Evolutionary conservation across 2,797 vertebrate genomes (phyloP), one percentile per base, ranked within the genome.

Genomic region (Rhincodon typus): DNA sequence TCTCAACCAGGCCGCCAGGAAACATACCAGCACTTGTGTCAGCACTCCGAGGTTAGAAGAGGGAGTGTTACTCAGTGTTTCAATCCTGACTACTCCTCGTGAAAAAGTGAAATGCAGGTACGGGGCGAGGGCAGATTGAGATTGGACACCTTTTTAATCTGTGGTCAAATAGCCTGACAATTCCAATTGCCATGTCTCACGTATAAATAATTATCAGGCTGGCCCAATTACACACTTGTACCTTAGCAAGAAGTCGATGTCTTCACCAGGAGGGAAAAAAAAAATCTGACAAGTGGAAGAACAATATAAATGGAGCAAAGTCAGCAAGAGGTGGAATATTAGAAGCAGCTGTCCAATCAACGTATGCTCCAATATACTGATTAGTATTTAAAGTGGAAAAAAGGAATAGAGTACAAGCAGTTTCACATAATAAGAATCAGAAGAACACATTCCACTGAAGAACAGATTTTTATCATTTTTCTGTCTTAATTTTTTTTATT

Each of bases 401-500:
- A 69, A 69, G 34, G 21, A 21, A 69, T 88, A 38, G n/a, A 67
- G 90, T 69, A 69, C 90, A 42, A 23, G 66, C n/a, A 67, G 90
- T 93, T 93, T 57, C 90, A 93, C 90, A 42, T 93, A 69, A 69
- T n/a, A 67, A 93, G 90, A 42, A 62, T 69, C 90, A 93, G 62
- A 93, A 93, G 42, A 8, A 69, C 62, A 93, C 90, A 93, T 93
- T 93, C 66, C 90, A 93, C 23, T 25, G 23, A 93, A 93, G 90
- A 42, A 93, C 90, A 69, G 90, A 93, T 93, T 69, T 57, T 93
- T 93, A 93, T 93, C 66, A 50, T 69, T 42, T 69, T 93, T 67
- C n/a, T 93, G 90, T 69, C 66, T 69, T n/a, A 69, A 42, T 93
- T 42, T 46, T 3, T 91, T 42, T 42, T 42, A 25, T 42, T 13